Evolutionary conservation across 2,113 vertebrate species (phyloP).

Genomic region (Pomatostomus ruficeps): DNA sequence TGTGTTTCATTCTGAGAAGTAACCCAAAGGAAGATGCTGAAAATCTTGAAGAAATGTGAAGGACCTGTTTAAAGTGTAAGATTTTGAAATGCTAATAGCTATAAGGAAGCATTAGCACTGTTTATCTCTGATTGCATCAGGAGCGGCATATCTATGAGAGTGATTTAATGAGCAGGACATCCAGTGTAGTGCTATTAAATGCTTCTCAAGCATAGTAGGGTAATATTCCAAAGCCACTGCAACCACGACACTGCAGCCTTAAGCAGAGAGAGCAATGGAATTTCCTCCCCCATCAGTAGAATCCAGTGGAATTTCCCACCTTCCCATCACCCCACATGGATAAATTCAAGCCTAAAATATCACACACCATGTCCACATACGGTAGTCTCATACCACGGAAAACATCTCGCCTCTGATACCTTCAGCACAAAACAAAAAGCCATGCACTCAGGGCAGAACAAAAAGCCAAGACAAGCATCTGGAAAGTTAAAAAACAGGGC

Average conservation of each 20-base stretch:
- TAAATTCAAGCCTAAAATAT: neutral
- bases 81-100: neutral
- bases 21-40: neutral
- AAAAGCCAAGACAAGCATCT: neutral
- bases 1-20: neutral
- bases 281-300: neutral
- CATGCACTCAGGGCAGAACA: neutral
- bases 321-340: too few species aligned
- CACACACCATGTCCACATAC: neutral
- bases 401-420: neutral
- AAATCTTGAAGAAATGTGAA: neutral
- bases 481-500: neutral
- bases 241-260: neutral
- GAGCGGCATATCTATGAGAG: neutral
- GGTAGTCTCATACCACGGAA: neutral
- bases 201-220: neutral
- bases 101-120: neutral
- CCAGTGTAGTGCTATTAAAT: neutral
- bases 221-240: neutral
- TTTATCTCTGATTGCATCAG: neutral
- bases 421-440: neutral
- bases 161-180: neutral
- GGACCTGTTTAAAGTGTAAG: neutral
- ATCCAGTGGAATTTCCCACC: neutral
- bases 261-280: neutral